These are phyloP conservation scores for Aromia moschata DNA, from an alignment of 2,888 invertebrate species.

Conservation along the genomic window DNA sequence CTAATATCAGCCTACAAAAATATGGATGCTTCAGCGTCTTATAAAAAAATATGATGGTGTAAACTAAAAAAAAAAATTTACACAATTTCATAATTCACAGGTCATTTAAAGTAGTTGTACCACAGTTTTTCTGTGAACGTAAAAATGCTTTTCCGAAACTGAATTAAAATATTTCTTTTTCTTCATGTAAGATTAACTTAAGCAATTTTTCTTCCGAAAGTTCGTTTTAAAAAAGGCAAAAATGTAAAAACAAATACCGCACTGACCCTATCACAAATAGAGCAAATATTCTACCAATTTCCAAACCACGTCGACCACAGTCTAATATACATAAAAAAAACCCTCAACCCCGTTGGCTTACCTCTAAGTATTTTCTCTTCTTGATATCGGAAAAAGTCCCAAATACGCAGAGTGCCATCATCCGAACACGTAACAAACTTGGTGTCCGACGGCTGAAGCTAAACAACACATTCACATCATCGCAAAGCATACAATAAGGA, in stretches of 20 bases:
- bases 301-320: too few relatives aligned
- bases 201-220: too few relatives aligned
- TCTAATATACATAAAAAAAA: background rate
- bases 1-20: too few relatives aligned
- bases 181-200: too few relatives aligned
- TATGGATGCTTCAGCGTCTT: too few relatives aligned
- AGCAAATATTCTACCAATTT: background rate
- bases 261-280: background rate
- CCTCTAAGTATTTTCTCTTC: slow-evolving; percentile 94
- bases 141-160: too few relatives aligned
- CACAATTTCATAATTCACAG: too few relatives aligned
- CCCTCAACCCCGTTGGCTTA: slow-evolving; percentile 54
- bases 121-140: too few relatives aligned
- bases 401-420: slow-evolving; percentile 97
- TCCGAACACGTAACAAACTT: slow-evolving; percentile 99
- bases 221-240: background rate
- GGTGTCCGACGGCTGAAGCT: slow-evolving; percentile 99
- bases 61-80: too few relatives aligned
- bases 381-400: slow-evolving; percentile 97
- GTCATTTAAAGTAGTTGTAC: too few relatives aligned
- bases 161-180: too few relatives aligned
- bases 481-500: slow-evolving; percentile 19
- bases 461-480: slow-evolving; percentile 44
- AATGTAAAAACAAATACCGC: background rate
- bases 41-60: too few relatives aligned